A percentile compares a stretch with the other conserved stretches of the same genome.
Evolutionary conservation across 2,797 vertebrate genomes (phyloP).

Genomic region (Apogon hyalosoma): DNA sequence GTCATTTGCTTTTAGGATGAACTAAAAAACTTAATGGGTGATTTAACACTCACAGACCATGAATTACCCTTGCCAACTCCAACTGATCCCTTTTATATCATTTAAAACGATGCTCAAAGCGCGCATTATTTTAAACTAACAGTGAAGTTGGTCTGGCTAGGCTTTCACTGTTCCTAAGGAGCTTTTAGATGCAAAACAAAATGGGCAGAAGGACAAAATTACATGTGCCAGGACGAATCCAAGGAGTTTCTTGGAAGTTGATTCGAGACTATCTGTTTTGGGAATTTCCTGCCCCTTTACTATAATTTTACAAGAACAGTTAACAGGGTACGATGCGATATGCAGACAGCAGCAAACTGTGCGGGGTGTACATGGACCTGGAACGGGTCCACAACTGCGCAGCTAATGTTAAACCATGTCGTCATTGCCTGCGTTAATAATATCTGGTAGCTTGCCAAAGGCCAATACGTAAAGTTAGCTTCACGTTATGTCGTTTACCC

Average conservation of each 20-base stretch:
- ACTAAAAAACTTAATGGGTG: constrained; percentile 8
- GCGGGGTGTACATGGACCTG: constrained; percentile 44
- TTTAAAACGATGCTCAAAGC: constrained; percentile 6
- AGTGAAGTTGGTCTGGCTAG: background rate
- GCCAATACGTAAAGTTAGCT: constrained; percentile 3
- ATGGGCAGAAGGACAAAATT: background rate
- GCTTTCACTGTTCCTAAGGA: background rate
- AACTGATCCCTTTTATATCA: background rate
- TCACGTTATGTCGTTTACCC: background rate
- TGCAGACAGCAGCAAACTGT: constrained; percentile 20
- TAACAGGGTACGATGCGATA: background rate
- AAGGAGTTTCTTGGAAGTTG: background rate
- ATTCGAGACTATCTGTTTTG: background rate
- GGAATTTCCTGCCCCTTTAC: background rate
- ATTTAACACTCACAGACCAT: background rate
- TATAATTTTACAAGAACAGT: background rate
- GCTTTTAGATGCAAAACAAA: constrained; percentile 7
- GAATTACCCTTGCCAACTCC: background rate
- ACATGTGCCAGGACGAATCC: background rate
- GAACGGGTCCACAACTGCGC: constrained; percentile 65
- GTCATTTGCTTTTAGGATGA: constrained; percentile 24
- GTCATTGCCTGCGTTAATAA: constrained; percentile 66
- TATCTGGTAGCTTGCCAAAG: constrained; percentile 33
- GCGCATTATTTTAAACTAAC: constrained; percentile 3
- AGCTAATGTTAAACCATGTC: constrained; percentile 75